These are phyloP conservation scores for Aplysina aerophoba DNA, from an alignment of 37 sponge, comb jelly and placozoan genomes.

Conservation along the genomic window DNA sequence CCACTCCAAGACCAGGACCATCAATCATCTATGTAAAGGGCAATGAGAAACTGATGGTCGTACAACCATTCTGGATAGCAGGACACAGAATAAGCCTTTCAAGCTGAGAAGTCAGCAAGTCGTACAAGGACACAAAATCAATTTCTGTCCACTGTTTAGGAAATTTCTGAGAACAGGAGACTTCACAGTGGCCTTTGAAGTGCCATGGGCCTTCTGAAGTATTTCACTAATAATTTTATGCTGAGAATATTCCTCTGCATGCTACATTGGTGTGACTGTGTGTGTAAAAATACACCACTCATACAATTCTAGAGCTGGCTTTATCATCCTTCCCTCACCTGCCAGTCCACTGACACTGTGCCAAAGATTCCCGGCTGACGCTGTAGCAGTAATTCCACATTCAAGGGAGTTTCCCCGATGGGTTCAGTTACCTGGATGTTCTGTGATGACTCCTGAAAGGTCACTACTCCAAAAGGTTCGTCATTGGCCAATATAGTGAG, in stretches of 20 bases:
- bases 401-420: background rate
- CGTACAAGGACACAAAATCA: no score
- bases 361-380: slow-evolving; percentile 73
- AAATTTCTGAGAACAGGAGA: no score
- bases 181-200: background rate
- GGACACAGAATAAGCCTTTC: no score
- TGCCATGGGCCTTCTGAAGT: no score
- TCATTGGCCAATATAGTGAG: slow-evolving; percentile 70
- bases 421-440: slow-evolving; percentile 42
- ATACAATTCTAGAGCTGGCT: background rate
- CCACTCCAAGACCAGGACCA: slow-evolving; percentile 42
- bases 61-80: background rate
- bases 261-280: background rate
- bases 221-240: no score
- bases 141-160: no score
- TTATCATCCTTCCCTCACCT: slow-evolving; percentile 35
- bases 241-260: no score
- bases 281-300: background rate
- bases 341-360: slow-evolving; percentile 53
- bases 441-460: slow-evolving; percentile 57
- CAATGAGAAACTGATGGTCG: background rate
- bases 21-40: slow-evolving; percentile 20
- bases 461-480: slow-evolving; percentile 73
- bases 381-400: slow-evolving; percentile 26
- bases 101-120: no score